Conservation (phyloP, 2,888 invertebrate species). For the Tipula helvola region DNA sequence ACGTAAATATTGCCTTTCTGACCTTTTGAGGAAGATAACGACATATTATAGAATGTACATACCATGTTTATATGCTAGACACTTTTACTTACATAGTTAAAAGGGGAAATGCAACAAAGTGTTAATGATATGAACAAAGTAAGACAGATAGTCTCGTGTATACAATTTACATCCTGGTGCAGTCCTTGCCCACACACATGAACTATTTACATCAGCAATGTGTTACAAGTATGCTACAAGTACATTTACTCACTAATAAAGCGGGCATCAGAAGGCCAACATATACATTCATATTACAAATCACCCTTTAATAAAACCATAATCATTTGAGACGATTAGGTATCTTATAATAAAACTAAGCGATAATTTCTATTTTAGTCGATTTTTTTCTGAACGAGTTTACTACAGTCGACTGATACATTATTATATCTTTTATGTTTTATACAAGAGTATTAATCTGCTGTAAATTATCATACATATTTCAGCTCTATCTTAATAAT, state of each 20-base stretch:
- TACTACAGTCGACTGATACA: background rate
- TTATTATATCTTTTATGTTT: background rate
- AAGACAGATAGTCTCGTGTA: background rate
- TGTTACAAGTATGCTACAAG: too few relatives aligned
- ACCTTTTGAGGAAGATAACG: background rate
- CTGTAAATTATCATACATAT: background rate
- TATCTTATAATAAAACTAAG: background rate
- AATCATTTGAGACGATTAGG: background rate
- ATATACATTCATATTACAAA: background rate
- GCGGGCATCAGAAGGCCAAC: background rate
- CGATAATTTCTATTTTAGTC: background rate
- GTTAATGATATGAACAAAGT: background rate
- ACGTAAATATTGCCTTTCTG: background rate
- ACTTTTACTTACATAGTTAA: background rate
- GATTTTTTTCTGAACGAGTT: background rate
- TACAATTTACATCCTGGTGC: background rate
- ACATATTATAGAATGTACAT: background rate
- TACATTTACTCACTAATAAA: too few relatives aligned
- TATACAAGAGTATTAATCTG: background rate
- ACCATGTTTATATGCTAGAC: background rate
- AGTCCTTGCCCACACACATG: background rate
- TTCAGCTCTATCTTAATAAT: background rate
- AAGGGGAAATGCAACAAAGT: background rate
- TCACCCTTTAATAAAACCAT: background rate
- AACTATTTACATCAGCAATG: too few relatives aligned